Base-by-base conservation (phyloP, 2,797 vertebrate species). In the Platyrinchus mystaceus region DNA sequence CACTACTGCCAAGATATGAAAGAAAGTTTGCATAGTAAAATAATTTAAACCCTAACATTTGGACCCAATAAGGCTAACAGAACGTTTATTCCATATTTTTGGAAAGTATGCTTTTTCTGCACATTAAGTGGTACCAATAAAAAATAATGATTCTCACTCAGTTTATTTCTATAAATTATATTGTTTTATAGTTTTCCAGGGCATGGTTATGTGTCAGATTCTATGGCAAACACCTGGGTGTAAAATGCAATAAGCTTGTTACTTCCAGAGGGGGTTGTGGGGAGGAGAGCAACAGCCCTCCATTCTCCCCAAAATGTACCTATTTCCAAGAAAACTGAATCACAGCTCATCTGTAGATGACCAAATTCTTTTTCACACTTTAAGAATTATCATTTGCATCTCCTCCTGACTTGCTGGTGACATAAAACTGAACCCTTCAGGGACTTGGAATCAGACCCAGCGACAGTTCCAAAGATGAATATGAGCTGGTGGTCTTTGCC, bases 121-220 rank as follows among this genome's bases (percentile, higher is more conserved):
- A 97, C 97, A 98, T 98, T 98, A 98, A 98, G 97, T 98, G 98
- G 98, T 98, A 97, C 98, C 97, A 97, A 98, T 98, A 98, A 98
- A 98, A 98, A 98, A 98, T 98, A 98, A 98, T 98, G 98, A 98
- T 98, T 98, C 98, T 98, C 97, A 97, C 97, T 98, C 97, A 96
- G 97, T 98, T 98, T 98, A 98, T 98, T 98, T 98, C 97, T 97
- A 97, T 98, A 98, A 98, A 98, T 97, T 98, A 98, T 98, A 98
- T 97, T 97, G 98, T 93, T 98, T 98, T 98, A 98, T 97, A 98
- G 97, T 97, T 98, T 98, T 98, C 98, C 97, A 97, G 96, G 97
- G 97, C 97, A 98, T 18, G 93, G 95, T 98, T 98, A 97, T 97
- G 97, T 98, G 97, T 98, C 98, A 97, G 95, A 97, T 96, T 98